phyloP scores from a whole-genome alignment of 2,113 vertebrate genomes.

The Dipodomys stephensi region DNA sequence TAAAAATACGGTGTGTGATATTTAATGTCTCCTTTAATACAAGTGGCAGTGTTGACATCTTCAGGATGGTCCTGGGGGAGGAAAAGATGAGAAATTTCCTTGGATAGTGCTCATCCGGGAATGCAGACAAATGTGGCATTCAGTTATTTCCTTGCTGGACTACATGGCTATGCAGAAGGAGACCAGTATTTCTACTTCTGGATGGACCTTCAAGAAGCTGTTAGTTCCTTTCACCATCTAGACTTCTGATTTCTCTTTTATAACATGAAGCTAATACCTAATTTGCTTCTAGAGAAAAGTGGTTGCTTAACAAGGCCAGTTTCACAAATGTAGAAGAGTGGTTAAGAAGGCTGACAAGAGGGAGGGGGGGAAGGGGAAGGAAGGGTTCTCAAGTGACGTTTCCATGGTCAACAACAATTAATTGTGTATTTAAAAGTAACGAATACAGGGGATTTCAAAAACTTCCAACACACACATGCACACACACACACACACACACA shows the following conservation, averaged over 20 bases:
- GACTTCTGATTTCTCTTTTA: neutral
- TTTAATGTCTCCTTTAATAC: neutral
- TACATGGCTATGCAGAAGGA: too few species aligned
- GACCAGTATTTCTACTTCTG: neutral
- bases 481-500: too few species aligned
- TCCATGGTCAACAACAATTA: neutral
- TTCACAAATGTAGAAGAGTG: neutral
- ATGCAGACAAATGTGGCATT: neutral
- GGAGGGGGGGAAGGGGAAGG: rapidly evolving
- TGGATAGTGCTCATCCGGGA: neutral
- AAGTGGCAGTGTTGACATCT: neutral
- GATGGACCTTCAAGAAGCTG: neutral
- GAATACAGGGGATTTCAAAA: neutral
- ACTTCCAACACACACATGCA: neutral
- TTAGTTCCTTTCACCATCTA: neutral
- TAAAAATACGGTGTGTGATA: conserved; percentile 45
- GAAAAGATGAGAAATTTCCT: neutral
- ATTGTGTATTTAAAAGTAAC: neutral
- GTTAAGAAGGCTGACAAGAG: neutral
- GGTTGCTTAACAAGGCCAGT: neutral
- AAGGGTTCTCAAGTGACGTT: neutral
- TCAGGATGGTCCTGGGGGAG: neutral
- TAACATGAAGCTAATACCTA: neutral
- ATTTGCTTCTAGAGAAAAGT: conserved; percentile 1
- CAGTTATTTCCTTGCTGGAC: neutral